Evolutionary conservation across 2,888 invertebrate genomes (phyloP).

Genomic region (Sinentomon sp.): DNA sequence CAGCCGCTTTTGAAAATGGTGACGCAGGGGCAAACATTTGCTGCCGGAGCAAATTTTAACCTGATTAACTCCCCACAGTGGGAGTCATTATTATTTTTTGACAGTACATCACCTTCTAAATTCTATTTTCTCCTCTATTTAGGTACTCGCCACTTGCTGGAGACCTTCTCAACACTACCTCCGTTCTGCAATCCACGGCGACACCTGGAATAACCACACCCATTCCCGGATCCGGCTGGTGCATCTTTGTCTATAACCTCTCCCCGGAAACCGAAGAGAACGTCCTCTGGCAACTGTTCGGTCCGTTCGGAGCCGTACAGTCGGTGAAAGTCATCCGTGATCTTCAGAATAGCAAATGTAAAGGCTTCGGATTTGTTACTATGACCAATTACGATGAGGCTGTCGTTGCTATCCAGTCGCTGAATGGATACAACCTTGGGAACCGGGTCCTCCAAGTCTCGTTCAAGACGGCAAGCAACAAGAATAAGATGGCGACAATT

Average conservation of each 20-base stretch:
- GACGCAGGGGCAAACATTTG: too few species aligned
- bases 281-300: slow-evolving; percentile 78
- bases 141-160: slow-evolving; percentile 58
- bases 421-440: slow-evolving; percentile 84
- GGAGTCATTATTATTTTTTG: too few species aligned
- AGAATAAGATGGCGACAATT: slow-evolving; percentile 40
- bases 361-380: slow-evolving; percentile 92
- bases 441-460: slow-evolving; percentile 90
- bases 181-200: too few species aligned
- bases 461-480: slow-evolving; percentile 85
- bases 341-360: slow-evolving; percentile 85
- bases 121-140: slow-evolving; percentile 18
- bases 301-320: slow-evolving; percentile 89
- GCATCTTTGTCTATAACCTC: slow-evolving; percentile 76
- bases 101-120: too few species aligned
- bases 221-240: slow-evolving; percentile 71
- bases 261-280: slow-evolving; percentile 76
- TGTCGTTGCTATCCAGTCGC: slow-evolving; percentile 76
- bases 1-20: too few species aligned
- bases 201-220: slow-evolving; percentile 60
- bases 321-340: slow-evolving; percentile 90
- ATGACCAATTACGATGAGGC: slow-evolving; percentile 98
- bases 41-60: too few species aligned
- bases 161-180: slow-evolving; percentile 44
- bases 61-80: too few species aligned